These are phyloP conservation scores for Catotricha subobsoleta DNA, from an alignment of 2,888 invertebrate species.

Conservation along the genomic window DNA sequence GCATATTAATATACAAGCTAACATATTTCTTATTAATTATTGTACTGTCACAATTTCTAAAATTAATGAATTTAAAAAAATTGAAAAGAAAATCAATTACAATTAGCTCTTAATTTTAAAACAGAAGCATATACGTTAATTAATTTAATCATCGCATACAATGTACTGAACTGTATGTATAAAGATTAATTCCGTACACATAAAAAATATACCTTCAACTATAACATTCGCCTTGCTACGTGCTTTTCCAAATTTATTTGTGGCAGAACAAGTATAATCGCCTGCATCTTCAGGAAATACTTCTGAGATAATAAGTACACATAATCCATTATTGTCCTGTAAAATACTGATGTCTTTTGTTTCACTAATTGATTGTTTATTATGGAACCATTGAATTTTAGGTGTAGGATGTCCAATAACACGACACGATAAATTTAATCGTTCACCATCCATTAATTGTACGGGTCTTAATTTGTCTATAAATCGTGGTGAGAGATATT, in stretches of 20 bases:
- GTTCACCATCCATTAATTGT: slow-evolving; percentile 80
- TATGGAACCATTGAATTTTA: slow-evolving; percentile 62
- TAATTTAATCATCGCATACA: too few species aligned
- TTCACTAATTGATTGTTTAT: slow-evolving; percentile 49
- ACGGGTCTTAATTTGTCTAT: slow-evolving; percentile 50
- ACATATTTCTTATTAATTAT: too few species aligned
- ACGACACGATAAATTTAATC: slow-evolving; percentile 52
- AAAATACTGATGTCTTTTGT: slow-evolving; percentile 58
- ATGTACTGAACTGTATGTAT: too few species aligned
- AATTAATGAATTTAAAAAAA: too few species aligned
- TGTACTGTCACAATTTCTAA: too few species aligned
- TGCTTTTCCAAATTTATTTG: slow-evolving; percentile 67
- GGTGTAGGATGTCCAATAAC: slow-evolving; percentile 65
- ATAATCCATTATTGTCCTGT: slow-evolving; percentile 60
- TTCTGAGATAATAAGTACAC: slow-evolving; percentile 65
- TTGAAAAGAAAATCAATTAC: too few species aligned
- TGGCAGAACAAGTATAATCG: slow-evolving; percentile 64
- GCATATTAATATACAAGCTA: too few species aligned
- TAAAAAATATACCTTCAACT: slow-evolving; percentile 51
- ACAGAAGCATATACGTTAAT: too few species aligned
- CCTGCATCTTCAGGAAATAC: slow-evolving; percentile 85
- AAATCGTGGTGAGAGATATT: slow-evolving; percentile 57
- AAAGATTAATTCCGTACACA: neutral
- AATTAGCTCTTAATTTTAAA: too few species aligned
- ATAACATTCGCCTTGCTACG: slow-evolving; percentile 55